phyloP scores from a whole-genome alignment of 2,113 vertebrate genomes.

The Raphicerus campestris region DNA sequence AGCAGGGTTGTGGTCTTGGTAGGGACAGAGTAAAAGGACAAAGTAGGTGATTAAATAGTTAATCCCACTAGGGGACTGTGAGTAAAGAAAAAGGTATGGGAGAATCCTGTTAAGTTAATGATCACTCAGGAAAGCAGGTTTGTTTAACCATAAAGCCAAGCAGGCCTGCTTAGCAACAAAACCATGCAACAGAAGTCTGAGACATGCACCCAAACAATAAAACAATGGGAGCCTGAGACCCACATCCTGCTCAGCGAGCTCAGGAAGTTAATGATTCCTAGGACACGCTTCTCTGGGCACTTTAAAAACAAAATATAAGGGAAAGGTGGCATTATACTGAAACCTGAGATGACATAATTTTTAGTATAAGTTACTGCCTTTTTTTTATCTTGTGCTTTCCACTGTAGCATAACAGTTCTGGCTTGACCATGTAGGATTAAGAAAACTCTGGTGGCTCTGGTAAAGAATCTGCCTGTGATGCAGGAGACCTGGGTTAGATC shows the following conservation, averaged over 20 bases:
- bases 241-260: background rate
- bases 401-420: background rate
- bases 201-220: background rate
- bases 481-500: background rate
- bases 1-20: background rate
- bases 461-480: background rate
- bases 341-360: background rate
- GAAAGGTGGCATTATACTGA: background rate
- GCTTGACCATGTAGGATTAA: background rate
- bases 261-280: background rate
- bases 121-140: background rate
- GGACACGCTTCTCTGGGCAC: background rate
- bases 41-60: background rate
- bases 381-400: background rate
- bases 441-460: background rate
- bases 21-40: background rate
- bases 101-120: background rate
- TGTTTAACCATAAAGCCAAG: background rate
- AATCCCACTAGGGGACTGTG: background rate
- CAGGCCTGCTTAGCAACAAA: background rate
- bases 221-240: background rate
- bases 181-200: background rate
- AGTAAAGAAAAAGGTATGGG: background rate
- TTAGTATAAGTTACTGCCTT: background rate
- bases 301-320: background rate